A percentile compares a stretch with the other conserved stretches of the same genome.
Evolutionary conservation across 2,113 vertebrate genomes (phyloP).

Genomic region (Phoenicopterus ruber): DNA sequence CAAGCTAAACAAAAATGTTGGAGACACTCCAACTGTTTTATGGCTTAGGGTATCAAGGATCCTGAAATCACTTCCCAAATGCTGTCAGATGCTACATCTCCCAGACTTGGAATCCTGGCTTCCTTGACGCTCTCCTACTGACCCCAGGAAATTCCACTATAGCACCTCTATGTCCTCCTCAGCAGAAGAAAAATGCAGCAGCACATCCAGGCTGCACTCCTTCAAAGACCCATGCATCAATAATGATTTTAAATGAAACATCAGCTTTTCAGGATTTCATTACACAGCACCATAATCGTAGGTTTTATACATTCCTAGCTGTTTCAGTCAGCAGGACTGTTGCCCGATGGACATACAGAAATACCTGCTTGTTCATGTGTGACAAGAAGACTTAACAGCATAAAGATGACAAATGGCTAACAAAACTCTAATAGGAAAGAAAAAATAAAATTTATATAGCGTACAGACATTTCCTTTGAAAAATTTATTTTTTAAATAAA

Average conservation of each 20-base stretch:
- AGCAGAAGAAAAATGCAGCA: neutral
- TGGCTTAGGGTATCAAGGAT: neutral
- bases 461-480: neutral
- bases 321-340: neutral
- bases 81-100: neutral
- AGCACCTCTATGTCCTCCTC: neutral
- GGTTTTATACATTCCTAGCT: neutral
- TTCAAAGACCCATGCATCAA: neutral
- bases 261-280: neutral
- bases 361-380: neutral
- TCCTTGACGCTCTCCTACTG: neutral
- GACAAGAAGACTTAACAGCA: neutral
- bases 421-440: neutral
- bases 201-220: neutral
- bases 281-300: neutral
- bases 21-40: neutral
- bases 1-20: neutral
- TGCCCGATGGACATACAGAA: neutral
- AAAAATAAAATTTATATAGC: neutral
- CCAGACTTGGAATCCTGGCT: neutral
- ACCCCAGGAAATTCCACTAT: constrained; percentile 3
- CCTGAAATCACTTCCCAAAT: neutral
- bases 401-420: neutral
- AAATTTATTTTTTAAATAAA: neutral
- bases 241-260: neutral